Evolutionary conservation across 1,140 invertebrate genomes (phyloP).

Genomic region (Lamellibrachia luymesi): DNA sequence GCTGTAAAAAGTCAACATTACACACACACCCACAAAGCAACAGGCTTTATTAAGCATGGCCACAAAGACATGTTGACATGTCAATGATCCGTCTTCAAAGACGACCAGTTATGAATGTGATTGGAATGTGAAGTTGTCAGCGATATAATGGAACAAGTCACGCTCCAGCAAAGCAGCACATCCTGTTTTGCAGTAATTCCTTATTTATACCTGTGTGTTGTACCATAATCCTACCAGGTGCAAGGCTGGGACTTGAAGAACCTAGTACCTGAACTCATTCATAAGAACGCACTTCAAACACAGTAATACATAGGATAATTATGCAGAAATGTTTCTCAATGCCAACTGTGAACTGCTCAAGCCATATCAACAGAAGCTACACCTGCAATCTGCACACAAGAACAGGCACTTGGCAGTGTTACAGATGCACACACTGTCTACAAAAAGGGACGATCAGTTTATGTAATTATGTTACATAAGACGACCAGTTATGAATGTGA

Average conservation of each 20-base stretch:
- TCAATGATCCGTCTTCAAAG: background rate
- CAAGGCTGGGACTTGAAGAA: background rate
- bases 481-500: background rate
- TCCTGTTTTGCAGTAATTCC: background rate
- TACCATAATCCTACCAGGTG: background rate
- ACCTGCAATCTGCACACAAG: background rate
- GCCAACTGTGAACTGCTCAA: background rate
- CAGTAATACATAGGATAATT: too few relatives aligned
- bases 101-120: background rate
- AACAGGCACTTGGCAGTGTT: background rate
- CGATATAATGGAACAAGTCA: conserved; percentile 24
- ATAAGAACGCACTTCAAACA: background rate
- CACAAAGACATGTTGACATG: background rate
- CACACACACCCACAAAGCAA: background rate
- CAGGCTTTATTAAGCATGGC: background rate
- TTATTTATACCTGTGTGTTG: background rate
- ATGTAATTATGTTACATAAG: background rate
- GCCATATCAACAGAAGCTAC: background rate
- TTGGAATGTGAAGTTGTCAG: background rate
- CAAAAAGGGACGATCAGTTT: background rate
- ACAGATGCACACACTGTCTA: background rate
- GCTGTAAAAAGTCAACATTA: background rate
- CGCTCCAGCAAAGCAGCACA: background rate
- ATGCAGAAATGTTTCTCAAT: too few relatives aligned
- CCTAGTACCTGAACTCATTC: background rate